Evolutionary conservation across 35 echinoderm and acorn worm genomes (phyloP), one percentile per base, ranked within the genome.

Genomic region (Holothuria glaberrima): DNA sequence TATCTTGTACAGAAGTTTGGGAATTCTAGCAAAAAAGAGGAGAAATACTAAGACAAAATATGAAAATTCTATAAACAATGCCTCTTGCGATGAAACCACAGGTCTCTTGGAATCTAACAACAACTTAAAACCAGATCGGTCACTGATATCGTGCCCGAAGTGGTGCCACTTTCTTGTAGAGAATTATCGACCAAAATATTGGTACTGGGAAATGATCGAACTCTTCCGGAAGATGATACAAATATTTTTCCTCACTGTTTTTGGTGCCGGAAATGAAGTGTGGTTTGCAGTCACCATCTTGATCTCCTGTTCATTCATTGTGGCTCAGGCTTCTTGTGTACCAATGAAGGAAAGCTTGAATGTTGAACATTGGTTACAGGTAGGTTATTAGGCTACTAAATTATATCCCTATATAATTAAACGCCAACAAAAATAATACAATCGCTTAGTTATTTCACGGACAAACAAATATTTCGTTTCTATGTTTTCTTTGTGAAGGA

Each of bases 291-390:
- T 78, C 26, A 48, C 74, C 20, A 78, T 78, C 20, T 35, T 78
- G 20, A 78, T 78, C 16, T 78, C 74, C 4, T 48, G 44, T n/a
- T 78, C 38, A n/a, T 78, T 78, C 50, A 48, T 48, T 5, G 50
- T 78, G 17, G 74, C 38, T 25, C 74, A 78, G 6, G 33, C 74
- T 10, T 48, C 74, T 78, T 48, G 38, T 52, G 38, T 27, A 25
- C 74, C 74, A 10, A 78, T 78, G 74, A 22, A 45, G 29, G 74
- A 78, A 48, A 41, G 21, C 27, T 48, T 78, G 6, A 78, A 50
- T n/a, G 38, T 78, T 25, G 74, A 78, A 50, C 74, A 78, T 48
- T 78, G 74, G 74, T 25, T 78, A 78, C 74, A 78, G 74, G 74
- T 78, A 78, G 29, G 44, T 27, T 24, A 24, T 24, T 29, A 48